Evolutionary conservation across 2,113 vertebrate genomes (phyloP), one percentile per base, ranked within the genome.

Genomic region (Oxyura jamaicensis): DNA sequence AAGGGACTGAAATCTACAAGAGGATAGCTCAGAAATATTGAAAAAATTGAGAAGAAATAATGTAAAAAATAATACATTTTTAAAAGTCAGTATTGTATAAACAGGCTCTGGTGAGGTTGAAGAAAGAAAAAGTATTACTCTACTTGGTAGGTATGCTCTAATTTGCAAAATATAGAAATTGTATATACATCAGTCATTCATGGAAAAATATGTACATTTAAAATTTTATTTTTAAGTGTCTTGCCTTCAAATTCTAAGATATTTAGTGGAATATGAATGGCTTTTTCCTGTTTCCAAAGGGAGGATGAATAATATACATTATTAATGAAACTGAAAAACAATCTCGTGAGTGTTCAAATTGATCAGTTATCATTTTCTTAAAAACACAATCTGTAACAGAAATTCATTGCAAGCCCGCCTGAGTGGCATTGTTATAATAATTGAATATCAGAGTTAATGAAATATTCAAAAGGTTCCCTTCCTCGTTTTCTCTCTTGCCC

Each of bases 401-500:
- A 85, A 91, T 62, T 82, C 46, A 41, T 42, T 41, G 60, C 42
- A 42, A 67, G 48, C 21, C 42, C 46, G 67, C 71, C 62, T 81
- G 82, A 72, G 81, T 78, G 46, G 50, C 66, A 80, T 91, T 92
- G 63, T 83, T 71, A 63, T 74, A 83, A 93, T 94, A 90, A 94
- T 96, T 94, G 88, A 96, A 91, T 79, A 83, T 88, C 67, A 39
- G 60, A 23, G 56, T 58, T 90, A 92, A 93, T 93, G 63, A 95
- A 96, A 96, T 83, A 82, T 95, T 95, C 74, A 86, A 5, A 93
- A 91, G 90, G 28, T 73, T 92, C 59, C n/a, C 21, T 83, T 66
- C 75, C 88, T 93, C 33, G 5, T 92, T 93, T 94, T 68, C 39
- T 91, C 82, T 71, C 86, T 58, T 86, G 39, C 56, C 59, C 4